Base-by-base conservation (phyloP, 2,888 invertebrate genomes). In the Eucera pruinosa region DNA sequence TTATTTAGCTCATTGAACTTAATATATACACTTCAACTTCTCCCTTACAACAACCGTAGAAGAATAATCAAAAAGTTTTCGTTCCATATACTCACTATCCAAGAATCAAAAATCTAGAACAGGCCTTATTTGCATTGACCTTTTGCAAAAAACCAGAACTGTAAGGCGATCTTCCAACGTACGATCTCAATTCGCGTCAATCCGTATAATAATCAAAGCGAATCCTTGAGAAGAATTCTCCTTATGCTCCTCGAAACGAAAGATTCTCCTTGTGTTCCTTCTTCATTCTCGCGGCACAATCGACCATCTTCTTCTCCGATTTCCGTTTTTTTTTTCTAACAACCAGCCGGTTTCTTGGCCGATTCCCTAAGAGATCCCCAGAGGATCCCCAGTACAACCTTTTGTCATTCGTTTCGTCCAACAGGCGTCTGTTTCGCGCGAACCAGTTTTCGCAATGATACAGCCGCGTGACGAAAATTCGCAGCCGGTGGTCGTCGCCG, bases 391-490 rank as follows among this genome's bases (percentile, higher is more conserved):
- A 4, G 5, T 27, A 41, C 48, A 23, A 62, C 33, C 54, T 72
- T 80, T 85, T 82, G 62, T 82, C 64, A 45, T 13, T 20, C 9
- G 20, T 18, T 71, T 73, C 64, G 60, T 23, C 1, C 57, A 68
- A 70, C 74, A 47, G 33, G 54, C 69, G 60, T 77, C 74, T 65
- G 76, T 84, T 80, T 82, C 69, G 67, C 75, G 80, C 79, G 81
- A 82, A 83, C 87, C 83, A 87, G 87, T 86, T 87, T 87, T 87
- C 81, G 86, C 84, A 80, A 85, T 68, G 80, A 80, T 69, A 74
- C 64, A 72, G 62, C 74, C 76, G 69, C 61, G 65, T 61, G 80
- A 60, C 71, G 62, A 85, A 82, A 84, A 69, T 84, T 84, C 80
- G 78, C 84, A 80, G 76, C 85, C 82, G 78, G 67, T 84, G 74